Percentiles rank a stretch among this genome's conserved stretches.
Conservation (phyloP, 2,113 vertebrate species). For the Triplophysa dalaica region DNA sequence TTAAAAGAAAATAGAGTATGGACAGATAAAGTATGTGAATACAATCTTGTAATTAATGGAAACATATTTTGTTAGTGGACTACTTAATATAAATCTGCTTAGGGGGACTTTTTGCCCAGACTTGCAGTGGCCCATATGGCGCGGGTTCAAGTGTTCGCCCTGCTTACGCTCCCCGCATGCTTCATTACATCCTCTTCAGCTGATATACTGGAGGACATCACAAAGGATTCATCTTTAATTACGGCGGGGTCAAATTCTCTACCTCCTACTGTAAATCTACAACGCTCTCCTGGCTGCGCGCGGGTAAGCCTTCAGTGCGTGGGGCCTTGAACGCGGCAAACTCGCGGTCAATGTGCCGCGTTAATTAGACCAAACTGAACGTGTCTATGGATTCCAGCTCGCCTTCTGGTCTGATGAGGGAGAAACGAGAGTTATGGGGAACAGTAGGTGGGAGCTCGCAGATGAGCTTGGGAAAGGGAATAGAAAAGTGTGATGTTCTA, state of each 20-base stretch:
- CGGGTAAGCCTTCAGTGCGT: background rate
- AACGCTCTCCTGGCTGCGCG: background rate
- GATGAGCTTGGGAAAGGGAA: background rate
- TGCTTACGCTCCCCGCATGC: conserved; percentile 44
- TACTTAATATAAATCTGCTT: too few species aligned
- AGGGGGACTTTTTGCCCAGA: background rate
- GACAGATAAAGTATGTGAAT: too few species aligned
- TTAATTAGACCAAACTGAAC: conserved; percentile 23
- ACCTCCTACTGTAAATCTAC: conserved; percentile 52
- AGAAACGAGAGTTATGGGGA: background rate
- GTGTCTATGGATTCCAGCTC: conserved; percentile 1
- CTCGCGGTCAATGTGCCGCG: background rate
- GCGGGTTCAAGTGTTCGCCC: background rate
- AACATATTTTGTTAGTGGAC: too few species aligned
- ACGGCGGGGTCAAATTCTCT: conserved; percentile 45
- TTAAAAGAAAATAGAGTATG: too few species aligned
- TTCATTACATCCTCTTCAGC: conserved; percentile 50
- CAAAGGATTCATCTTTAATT: conserved; percentile 55
- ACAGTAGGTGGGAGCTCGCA: background rate
- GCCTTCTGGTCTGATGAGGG: conserved; percentile 7
- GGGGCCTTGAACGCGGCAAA: background rate
- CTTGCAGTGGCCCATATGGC: conserved; percentile 30
- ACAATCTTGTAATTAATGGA: too few species aligned
- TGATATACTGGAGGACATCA: conserved; percentile 53
- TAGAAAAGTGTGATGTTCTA: background rate